phyloP scores from a whole-genome alignment of 2,888 invertebrate species.

The Phortica magna region DNA sequence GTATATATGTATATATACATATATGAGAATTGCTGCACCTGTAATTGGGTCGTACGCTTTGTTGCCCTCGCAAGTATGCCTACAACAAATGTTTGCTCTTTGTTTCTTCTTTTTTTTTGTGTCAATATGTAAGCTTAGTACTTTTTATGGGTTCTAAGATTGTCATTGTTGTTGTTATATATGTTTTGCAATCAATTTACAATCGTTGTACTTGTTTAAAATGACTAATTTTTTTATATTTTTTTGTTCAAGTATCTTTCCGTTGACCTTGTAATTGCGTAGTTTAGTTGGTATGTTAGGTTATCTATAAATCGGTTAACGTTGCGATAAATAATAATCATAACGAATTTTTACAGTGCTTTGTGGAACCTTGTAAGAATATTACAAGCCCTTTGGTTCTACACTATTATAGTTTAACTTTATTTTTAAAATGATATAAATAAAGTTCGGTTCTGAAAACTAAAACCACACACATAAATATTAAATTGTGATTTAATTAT shows the following conservation, averaged over 20 bases:
- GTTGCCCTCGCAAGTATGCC: background rate
- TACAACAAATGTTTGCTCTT: constrained; percentile 4
- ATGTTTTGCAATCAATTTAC: constrained; percentile 1
- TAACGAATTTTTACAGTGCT: too few species aligned
- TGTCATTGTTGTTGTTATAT: background rate
- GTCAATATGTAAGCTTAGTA: background rate
- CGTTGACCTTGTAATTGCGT: background rate
- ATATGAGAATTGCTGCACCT: constrained; percentile 57
- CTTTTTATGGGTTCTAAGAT: constrained; percentile 20
- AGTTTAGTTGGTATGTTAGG: background rate
- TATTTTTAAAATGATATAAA: too few species aligned
- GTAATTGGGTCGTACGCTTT: constrained; percentile 44
- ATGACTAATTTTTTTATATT: background rate
- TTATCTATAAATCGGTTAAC: too few species aligned
- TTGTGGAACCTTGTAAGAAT: too few species aligned
- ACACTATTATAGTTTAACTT: too few species aligned
- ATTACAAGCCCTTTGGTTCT: too few species aligned
- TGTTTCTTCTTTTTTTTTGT: background rate
- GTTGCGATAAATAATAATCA: too few species aligned
- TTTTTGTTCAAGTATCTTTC: background rate
- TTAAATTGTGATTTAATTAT: too few species aligned
- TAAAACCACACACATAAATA: too few species aligned
- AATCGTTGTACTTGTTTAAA: constrained; percentile 1
- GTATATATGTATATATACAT: too few species aligned
- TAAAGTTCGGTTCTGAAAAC: too few species aligned